Conservation (phyloP, 1,140 invertebrate species). For the Scylla paramamosain region DNA sequence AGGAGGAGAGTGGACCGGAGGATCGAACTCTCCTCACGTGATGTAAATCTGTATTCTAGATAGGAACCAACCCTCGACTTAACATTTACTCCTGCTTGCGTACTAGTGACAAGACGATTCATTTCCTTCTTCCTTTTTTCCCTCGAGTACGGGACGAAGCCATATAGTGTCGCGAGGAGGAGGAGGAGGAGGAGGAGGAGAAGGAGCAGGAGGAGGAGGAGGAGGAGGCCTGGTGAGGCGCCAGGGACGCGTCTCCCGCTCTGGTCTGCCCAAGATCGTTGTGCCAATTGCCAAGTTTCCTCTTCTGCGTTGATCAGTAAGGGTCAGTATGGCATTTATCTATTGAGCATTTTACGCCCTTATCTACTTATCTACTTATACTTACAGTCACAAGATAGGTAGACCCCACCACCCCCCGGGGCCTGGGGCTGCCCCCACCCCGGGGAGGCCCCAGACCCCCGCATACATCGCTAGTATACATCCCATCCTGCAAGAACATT, state of each 20-base stretch:
- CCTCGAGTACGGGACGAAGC: constrained; percentile 9
- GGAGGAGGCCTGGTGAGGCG: neutral
- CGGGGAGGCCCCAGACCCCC: neutral
- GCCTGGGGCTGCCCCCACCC: constrained; percentile 28
- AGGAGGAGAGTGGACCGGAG: neutral
- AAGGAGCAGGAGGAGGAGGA: neutral
- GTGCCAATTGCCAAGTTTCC: constrained; percentile 73
- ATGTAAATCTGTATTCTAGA: constrained; percentile 61
- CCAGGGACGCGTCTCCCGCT: neutral
- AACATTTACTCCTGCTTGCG: constrained; percentile 52
- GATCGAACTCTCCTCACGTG: constrained; percentile 52
- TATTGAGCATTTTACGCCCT: constrained; percentile 68
- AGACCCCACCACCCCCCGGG: constrained; percentile 56
- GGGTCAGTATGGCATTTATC: constrained; percentile 74
- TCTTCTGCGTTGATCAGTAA: constrained; percentile 70
- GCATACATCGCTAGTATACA: constrained; percentile 61
- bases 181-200: neutral
- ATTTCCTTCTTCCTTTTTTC: constrained; percentile 16
- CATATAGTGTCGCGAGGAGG: constrained; percentile 2
- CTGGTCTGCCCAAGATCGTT: constrained; percentile 38
- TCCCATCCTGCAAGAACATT: constrained; percentile 68
- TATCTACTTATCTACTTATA: constrained; percentile 73
- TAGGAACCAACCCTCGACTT: constrained; percentile 3
- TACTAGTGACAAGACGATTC: constrained; percentile 15
- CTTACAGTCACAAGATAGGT: constrained; percentile 75